These are phyloP conservation scores for Eristalinus aeneus DNA, from an alignment of 2,888 invertebrate genomes.

Conservation along the genomic window DNA sequence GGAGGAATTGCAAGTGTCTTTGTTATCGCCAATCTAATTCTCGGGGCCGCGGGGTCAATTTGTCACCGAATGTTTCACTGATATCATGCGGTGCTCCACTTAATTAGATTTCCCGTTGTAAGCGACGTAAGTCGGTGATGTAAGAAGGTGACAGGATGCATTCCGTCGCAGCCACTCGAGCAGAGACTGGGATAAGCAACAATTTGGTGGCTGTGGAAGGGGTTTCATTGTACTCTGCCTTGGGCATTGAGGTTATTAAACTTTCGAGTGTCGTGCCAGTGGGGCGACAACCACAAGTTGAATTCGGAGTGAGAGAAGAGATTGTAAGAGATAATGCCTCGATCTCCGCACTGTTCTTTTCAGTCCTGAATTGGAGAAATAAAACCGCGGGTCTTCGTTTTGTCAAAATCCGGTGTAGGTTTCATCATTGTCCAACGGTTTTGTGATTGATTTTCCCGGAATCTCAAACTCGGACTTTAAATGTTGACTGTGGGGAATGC, in stretches of 20 bases:
- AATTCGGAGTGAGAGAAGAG: neutral
- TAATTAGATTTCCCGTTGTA: conserved; percentile 10
- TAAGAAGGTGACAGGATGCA: neutral
- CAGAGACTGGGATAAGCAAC: neutral
- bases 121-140: conserved; percentile 11
- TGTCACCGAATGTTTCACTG: conserved; percentile 14
- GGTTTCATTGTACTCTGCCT: neutral
- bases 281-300: neutral
- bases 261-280: neutral
- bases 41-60: conserved; percentile 35
- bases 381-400: too few species aligned
- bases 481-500: too few species aligned
- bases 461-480: too few species aligned
- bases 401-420: too few species aligned
- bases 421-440: too few species aligned
- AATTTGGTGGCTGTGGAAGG: neutral
- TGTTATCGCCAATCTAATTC: conserved; percentile 35
- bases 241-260: neutral
- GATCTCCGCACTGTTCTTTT: too few species aligned
- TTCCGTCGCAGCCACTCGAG: neutral
- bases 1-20: neutral
- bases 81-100: conserved; percentile 21
- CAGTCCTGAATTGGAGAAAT: too few species aligned
- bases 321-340: too few species aligned
- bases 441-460: too few species aligned